These are phyloP conservation scores for Eulemur rubriventer DNA, from an alignment of 2,797 vertebrate species.

Conservation along the genomic window DNA sequence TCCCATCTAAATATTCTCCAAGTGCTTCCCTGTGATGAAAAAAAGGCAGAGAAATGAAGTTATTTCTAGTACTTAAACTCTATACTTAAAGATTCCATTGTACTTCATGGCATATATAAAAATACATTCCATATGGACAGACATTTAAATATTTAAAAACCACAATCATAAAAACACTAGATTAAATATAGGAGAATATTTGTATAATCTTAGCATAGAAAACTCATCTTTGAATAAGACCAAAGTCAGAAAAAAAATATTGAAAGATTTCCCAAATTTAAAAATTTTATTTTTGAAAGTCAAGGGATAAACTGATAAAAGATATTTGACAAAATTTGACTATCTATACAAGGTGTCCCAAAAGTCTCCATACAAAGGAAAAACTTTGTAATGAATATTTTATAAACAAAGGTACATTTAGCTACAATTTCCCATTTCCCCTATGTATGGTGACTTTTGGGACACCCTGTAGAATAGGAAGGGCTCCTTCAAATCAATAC, in stretches of 20 bases:
- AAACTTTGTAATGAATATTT: no score
- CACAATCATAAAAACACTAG: not conserved
- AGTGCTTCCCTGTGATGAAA: slow-evolving; percentile 81
- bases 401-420: no score
- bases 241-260: not conserved
- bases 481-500: not conserved
- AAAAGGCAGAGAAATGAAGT: not conserved
- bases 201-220: not conserved
- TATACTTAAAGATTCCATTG: not conserved
- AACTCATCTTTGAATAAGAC: not conserved
- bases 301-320: slow-evolving; percentile 19
- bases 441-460: no score
- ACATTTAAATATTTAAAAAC: not conserved
- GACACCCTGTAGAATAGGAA: not conserved
- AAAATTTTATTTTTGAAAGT: not conserved
- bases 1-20: slow-evolving; percentile 75
- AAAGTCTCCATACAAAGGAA: no score
- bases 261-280: not conserved
- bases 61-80: not conserved
- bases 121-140: not conserved
- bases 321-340: not conserved
- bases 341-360: not conserved
- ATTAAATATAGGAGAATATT: not conserved
- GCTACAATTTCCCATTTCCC: no score
- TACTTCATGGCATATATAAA: not conserved